A percentile compares a stretch with the other conserved stretches of the same genome.
phyloP scores from a whole-genome alignment of 2,888 invertebrate genomes.

The Noctua fimbriata region DNA sequence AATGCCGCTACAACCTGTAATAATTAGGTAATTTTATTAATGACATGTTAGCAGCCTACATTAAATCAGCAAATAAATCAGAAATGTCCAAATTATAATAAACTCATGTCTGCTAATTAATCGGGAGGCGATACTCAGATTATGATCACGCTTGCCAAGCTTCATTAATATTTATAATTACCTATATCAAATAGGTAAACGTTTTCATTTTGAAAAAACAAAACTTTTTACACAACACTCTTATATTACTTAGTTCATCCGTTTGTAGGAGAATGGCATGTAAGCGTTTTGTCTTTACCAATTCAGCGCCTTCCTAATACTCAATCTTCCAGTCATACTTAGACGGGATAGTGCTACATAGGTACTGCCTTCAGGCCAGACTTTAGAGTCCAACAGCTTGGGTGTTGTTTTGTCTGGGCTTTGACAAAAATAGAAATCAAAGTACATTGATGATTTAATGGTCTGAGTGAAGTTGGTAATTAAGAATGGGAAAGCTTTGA shows the following conservation, averaged over 20 bases:
- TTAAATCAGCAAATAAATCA: not conserved
- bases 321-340: too few species aligned
- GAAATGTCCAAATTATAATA: slow-evolving; percentile 6
- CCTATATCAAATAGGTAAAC: not conserved
- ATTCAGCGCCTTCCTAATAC: not conserved
- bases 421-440: slow-evolving; percentile 57
- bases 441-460: slow-evolving; percentile 69
- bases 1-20: not conserved
- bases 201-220: not conserved
- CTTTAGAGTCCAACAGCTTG: not conserved
- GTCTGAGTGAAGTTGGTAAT: slow-evolving; percentile 72
- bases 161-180: slow-evolving; percentile 31
- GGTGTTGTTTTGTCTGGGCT: slow-evolving; percentile 13
- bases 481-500: slow-evolving; percentile 69
- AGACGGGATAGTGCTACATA: not conserved
- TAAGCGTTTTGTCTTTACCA: not conserved
- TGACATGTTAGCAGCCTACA: not conserved
- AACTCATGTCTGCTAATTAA: slow-evolving; percentile 26
- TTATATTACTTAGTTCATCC: not conserved
- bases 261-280: not conserved
- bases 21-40: not conserved
- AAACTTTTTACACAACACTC: not conserved
- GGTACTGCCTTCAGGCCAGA: not conserved
- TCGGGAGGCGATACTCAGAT: not conserved
- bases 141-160: slow-evolving; percentile 2